Evolutionary conservation across 2,888 invertebrate species (phyloP), one percentile per base, ranked within the genome.

Genomic region (Rhodophaea formosa): DNA sequence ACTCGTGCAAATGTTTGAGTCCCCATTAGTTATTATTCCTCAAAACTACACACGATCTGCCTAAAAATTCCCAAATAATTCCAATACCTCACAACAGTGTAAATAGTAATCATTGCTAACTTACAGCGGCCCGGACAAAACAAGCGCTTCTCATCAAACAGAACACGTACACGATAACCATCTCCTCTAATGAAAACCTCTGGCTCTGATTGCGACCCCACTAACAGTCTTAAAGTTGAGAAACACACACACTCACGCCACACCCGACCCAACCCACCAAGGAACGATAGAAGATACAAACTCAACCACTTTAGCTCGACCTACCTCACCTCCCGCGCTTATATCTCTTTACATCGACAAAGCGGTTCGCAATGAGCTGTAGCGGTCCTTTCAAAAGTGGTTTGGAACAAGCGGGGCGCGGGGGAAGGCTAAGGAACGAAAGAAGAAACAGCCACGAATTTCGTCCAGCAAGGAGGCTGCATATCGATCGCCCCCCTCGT

Each of bases 181-280:
- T 87, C 84, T 81, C 77, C 75, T 80, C 86, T 88, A 89, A 90
- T 90, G 89, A 89, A 88, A 88, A 87, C 84, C 84, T 78, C 79
- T 74, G 78, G 75, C 80, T 81, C 83, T 88, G 88, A 89, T 89
- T 89, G 88, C 88, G 86, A 84, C 84, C 88, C 84, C 84, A 77
- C 80, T 85, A 87, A 87, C 88, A 86, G 87, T 91, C 89, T 91
- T 88, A 86, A 87, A 86, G 84, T 85, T 87, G 75, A 78, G 82
- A 70, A 76, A 68, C 78, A 77, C 76, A 72, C 84, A 69, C 86
- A 86, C 84, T 83, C 75, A 78, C 63, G 65, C 69, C 73, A 10
- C 61, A 65, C 71, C 72, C 68, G 47, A 64, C 77, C 71, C 84
- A 72, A 69, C 79, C 79, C 79, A 76, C 77, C 59, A 76, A 83